These are phyloP conservation scores for Piliocolobus tephrosceles DNA, from an alignment of 2,113 vertebrate species.

Conservation along the genomic window DNA sequence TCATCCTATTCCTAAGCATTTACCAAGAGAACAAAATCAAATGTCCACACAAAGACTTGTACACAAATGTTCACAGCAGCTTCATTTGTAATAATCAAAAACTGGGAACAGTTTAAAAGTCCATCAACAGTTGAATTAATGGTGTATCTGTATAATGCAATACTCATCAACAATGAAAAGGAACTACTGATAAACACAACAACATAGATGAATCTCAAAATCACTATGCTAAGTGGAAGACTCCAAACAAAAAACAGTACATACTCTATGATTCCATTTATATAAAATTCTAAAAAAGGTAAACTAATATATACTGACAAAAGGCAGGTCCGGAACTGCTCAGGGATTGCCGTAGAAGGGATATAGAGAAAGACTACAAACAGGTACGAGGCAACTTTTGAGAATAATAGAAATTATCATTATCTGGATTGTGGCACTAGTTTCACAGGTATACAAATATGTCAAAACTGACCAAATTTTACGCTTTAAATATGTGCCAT, in stretches of 20 bases:
- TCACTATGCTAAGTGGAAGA: background rate
- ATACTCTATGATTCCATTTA: background rate
- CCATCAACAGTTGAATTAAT: background rate
- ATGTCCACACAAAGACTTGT: background rate
- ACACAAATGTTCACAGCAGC: background rate
- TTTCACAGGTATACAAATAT: background rate
- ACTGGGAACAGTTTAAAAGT: background rate
- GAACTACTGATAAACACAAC: background rate
- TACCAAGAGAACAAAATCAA: background rate
- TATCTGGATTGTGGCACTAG: background rate
- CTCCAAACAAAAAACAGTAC: background rate
- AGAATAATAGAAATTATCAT: background rate
- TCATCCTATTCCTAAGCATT: background rate
- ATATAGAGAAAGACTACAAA: background rate
- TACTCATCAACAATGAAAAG: background rate
- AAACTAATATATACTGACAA: background rate
- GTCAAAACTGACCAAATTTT: background rate
- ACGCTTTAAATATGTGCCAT: background rate
- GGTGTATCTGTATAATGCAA: background rate
- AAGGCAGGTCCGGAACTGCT: background rate
- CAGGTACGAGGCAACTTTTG: background rate
- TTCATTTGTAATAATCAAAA: conserved; percentile 4
- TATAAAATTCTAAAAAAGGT: background rate
- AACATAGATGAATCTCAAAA: background rate
- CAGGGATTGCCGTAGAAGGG: background rate